These are phyloP conservation scores for Drosophila anceps DNA, from an alignment of 2,888 invertebrate species.

Conservation along the genomic window DNA sequence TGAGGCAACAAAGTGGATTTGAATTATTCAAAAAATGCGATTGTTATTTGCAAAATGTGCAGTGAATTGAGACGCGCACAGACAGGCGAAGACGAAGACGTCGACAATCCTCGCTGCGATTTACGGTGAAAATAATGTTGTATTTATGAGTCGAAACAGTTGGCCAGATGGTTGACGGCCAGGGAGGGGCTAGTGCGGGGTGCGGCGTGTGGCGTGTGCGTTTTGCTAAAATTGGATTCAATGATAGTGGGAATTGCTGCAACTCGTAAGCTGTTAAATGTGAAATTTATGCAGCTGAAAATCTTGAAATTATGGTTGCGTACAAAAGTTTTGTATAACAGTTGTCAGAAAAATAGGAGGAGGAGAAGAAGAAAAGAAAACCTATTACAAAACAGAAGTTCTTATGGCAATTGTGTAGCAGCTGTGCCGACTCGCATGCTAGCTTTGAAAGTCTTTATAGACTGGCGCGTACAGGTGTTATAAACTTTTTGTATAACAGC, in stretches of 20 bases:
- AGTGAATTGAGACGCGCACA: constrained; percentile 78
- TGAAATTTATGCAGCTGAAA: constrained; percentile 34
- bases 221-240: constrained; percentile 33
- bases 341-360: neutral
- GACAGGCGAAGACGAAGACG: constrained; percentile 54
- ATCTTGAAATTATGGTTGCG: neutral
- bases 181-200: neutral
- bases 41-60: constrained; percentile 81
- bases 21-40: constrained; percentile 81
- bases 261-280: constrained; percentile 35
- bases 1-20: constrained; percentile 79
- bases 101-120: constrained; percentile 67
- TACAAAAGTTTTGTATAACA: constrained; percentile 31
- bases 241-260: constrained; percentile 45
- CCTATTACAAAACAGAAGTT: constrained; percentile 23
- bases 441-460: neutral
- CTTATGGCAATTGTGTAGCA: constrained; percentile 2
- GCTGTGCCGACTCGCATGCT: neutral
- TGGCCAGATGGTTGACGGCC: no score
- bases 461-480: constrained; percentile 10
- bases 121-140: constrained; percentile 71
- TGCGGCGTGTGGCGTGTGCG: neutral
- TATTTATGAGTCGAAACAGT: constrained; percentile 76
- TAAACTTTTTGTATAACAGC: constrained; percentile 19
- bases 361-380: neutral